A percentile compares a stretch with the other conserved stretches of the same genome.
Evolutionary conservation across 2,888 invertebrate genomes (phyloP).

Genomic region (Polydrusus cervinus): DNA sequence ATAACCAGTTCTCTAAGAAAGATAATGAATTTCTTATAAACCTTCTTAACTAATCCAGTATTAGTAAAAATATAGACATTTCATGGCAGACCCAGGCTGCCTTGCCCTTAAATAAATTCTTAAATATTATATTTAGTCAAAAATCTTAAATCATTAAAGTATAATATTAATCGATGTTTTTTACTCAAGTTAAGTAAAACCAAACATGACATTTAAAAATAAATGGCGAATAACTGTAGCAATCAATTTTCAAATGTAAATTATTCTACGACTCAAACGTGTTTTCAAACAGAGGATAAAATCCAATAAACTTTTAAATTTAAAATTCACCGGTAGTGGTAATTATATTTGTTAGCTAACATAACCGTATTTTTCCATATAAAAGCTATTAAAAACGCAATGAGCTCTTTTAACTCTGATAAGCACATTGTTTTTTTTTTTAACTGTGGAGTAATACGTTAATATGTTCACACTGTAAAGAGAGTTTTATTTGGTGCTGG

Average conservation of each 20-base stretch:
- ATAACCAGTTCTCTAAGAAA: no score
- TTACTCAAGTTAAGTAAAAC: neutral
- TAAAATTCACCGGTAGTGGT: neutral
- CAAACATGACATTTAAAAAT: neutral
- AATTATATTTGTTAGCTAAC: conserved; percentile 7
- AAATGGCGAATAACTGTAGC: neutral
- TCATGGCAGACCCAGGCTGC: no score
- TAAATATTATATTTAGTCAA: no score
- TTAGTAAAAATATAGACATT: no score
- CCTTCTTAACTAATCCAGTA: no score
- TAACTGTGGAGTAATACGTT: neutral
- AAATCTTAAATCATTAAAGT: neutral
- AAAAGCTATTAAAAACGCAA: conserved; percentile 7
- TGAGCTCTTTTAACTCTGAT: neutral
- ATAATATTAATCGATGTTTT: no score
- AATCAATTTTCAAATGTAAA: conserved; percentile 3
- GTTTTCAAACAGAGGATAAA: neutral
- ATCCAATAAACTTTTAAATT: conserved; percentile 1
- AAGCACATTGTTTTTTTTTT: neutral
- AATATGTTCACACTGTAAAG: conserved; percentile 2
- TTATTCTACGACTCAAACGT: neutral
- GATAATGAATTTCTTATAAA: no score
- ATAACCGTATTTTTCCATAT: neutral
- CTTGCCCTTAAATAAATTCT: no score
- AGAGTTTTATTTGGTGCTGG: no score